These are phyloP conservation scores for Trogon surrucura DNA, from an alignment of 2,113 vertebrate species.

Conservation along the genomic window DNA sequence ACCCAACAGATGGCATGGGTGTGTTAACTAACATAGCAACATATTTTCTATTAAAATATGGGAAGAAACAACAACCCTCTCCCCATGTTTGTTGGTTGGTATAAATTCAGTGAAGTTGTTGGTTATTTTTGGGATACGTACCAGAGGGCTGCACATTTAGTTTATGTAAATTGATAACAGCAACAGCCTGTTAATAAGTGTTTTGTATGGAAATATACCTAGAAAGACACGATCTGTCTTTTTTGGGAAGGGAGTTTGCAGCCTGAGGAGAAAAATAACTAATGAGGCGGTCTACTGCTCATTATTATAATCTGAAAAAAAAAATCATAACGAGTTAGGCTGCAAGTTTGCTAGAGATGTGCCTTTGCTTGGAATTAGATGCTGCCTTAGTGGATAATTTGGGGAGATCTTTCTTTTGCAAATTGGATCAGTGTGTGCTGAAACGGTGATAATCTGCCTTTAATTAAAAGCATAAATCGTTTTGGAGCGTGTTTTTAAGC, in stretches of 20 bases:
- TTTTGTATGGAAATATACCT: constrained; percentile 73
- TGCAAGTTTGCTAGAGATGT: constrained; percentile 26
- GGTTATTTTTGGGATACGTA: constrained; percentile 74
- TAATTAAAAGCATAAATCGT: constrained; percentile 63
- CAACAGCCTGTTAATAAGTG: constrained; percentile 75
- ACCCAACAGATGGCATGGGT: constrained; percentile 80
- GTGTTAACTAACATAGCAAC: constrained; percentile 77
- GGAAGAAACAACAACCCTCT: constrained; percentile 67
- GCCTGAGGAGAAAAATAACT: constrained; percentile 37
- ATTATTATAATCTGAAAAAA: constrained; percentile 56
- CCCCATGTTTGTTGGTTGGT: constrained; percentile 71
- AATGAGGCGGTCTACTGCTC: constrained; percentile 51
- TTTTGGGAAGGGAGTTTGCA: constrained; percentile 61
- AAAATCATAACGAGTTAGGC: constrained; percentile 45
- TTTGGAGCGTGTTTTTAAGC: constrained; percentile 41
- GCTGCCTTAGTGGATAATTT: constrained; percentile 57
- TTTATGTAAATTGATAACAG: constrained; percentile 77
- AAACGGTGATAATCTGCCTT: constrained; percentile 62
- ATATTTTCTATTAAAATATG: constrained; percentile 79
- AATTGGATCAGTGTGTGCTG: constrained; percentile 53
- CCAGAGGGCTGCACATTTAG: constrained; percentile 73
- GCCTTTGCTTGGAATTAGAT: constrained; percentile 39
- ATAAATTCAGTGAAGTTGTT: constrained; percentile 76
- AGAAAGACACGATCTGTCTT: constrained; percentile 62
- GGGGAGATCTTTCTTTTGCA: constrained; percentile 48